Evolutionary conservation across 53 echinoderm and acorn worm genomes (phyloP).

Genomic region (Echinometra lucunter): DNA sequence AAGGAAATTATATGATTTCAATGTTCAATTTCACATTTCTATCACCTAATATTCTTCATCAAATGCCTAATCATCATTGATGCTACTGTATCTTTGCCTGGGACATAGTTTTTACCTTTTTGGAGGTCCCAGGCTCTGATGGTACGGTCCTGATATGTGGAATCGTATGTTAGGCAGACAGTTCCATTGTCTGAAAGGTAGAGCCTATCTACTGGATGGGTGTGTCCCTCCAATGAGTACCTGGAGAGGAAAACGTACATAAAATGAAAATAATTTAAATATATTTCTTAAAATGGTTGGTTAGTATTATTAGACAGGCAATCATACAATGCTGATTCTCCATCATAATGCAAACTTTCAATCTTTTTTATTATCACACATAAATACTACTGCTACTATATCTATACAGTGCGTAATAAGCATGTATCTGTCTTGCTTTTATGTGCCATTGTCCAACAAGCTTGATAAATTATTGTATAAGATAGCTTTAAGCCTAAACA

Average conservation of each 20-base stretch:
- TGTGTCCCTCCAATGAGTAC: conserved; percentile 90
- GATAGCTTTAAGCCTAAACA: no score
- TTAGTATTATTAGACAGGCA: background rate
- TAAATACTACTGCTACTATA: no score
- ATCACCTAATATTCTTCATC: background rate
- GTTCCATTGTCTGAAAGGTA: conserved; percentile 92
- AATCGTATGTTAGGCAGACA: conserved; percentile 87
- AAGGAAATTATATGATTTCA: no score
- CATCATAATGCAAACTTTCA: no score
- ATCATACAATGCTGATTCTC: no score
- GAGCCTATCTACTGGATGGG: conserved; percentile 90
- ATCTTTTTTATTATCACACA: no score
- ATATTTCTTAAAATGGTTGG: background rate
- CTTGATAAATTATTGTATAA: no score
- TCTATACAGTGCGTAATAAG: no score
- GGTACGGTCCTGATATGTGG: conserved; percentile 90
- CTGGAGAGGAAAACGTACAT: conserved; percentile 48
- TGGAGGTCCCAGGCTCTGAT: conserved; percentile 91
- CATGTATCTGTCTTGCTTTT: no score
- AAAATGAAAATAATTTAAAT: background rate
- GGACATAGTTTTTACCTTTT: conserved; percentile 71
- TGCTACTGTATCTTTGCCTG: background rate
- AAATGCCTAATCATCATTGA: background rate
- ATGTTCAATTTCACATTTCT: background rate
- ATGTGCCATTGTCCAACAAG: no score